Evolutionary conservation across 2,888 invertebrate species (phyloP), one percentile per base, ranked within the genome.

Genomic region (Mylabris sibirica): DNA sequence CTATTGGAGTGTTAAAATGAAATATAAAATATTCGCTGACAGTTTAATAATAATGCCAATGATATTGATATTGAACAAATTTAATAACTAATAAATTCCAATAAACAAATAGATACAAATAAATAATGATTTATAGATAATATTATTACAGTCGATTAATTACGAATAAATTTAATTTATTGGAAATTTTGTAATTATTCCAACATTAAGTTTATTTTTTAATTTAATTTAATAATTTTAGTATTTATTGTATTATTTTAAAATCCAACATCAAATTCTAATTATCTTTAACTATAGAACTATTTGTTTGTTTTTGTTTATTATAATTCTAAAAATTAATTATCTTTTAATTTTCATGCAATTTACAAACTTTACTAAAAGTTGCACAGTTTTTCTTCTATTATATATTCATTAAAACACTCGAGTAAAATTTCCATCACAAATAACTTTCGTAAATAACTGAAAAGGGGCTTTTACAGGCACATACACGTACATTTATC

Each of bases 321-420:
- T 44, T 44, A 4, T 11, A 49, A 49, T 49, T 49, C 20, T 17
- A 44, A 3, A 44, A 17, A 44, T 44, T 44, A 44, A 17, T 44
- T 44, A n/a, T 44, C n/a, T n/a, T n/a, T 44, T 44, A 44, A 44
- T 44, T 44, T 44, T 5, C 17, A 17, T 44, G 44, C 5, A 17
- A 44, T 49, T 49, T 20, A 49, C 8, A 20, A 20, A 49, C 49
- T 49, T 11, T 49, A 20, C 9, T 22, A 49, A 49, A 49, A 49
- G 49, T 49, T 49, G 11, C 3, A 49, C 49, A 11, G 8, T 17
- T 49, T 49, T 49, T 49, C n/a, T 49, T 49, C 49, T 49, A 20
- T 49, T 49, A 20, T 20, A 49, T 49, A 49, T 49, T 49, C 49
- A 49, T 49, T 20, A 49, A 49, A 49, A 49, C 49, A 49, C 49